Evolutionary conservation across 2,797 vertebrate species (phyloP).

Genomic region (Cetoscarus ocellatus): DNA sequence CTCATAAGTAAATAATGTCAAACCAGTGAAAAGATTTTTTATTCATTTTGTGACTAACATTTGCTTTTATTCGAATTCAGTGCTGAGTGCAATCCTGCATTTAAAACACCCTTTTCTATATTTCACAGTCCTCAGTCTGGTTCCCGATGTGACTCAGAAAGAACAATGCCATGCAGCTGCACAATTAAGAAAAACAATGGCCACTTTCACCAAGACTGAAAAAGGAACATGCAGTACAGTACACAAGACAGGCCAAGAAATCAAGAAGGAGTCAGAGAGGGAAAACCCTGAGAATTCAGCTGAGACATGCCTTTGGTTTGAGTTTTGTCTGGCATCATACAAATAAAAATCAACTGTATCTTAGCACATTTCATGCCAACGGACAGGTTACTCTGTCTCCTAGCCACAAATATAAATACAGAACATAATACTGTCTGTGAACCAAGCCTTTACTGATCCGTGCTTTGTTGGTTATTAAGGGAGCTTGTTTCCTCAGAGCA

Average conservation of each 20-base stretch:
- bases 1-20: no score
- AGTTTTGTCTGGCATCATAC: neutral
- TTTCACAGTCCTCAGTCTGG: conserved; percentile 19
- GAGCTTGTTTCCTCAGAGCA: conserved; percentile 18
- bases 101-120: neutral
- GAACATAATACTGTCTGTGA: neutral
- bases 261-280: conserved; percentile 10
- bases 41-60: no score
- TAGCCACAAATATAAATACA: neutral
- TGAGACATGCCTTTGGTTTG: neutral
- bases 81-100: neutral
- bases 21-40: no score
- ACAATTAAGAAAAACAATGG: conserved; percentile 38
- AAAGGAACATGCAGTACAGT: conserved; percentile 26
- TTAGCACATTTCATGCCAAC: neutral
- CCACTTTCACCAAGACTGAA: conserved; percentile 38
- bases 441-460: neutral
- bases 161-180: conserved; percentile 32
- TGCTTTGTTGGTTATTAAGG: conserved; percentile 5
- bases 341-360: neutral
- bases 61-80: neutral
- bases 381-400: neutral
- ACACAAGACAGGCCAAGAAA: conserved; percentile 1
- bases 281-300: neutral
- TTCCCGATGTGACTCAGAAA: neutral